Base-by-base conservation (phyloP, 1,140 invertebrate species). In the Atta colombica region DNA sequence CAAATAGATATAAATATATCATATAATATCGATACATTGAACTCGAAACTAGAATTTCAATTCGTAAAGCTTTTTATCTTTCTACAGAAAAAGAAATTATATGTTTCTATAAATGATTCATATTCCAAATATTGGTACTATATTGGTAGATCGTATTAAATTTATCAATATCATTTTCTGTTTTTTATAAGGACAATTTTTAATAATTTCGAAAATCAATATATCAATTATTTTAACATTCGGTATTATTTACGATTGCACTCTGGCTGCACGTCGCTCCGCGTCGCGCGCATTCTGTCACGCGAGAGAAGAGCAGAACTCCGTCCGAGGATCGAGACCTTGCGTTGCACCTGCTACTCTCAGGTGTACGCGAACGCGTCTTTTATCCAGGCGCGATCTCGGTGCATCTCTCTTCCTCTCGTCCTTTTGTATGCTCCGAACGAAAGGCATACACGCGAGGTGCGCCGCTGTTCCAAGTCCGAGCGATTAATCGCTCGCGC, bases 291-390 rank as follows among this genome's bases (percentile, higher is more conserved):
- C 58, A 78, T 45, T 45, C 49, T 75, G 61, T 60, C 68, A 71
- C 75, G 75, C 66, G 66, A 88, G 77, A 80, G 58, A 86, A 63
- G 69, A 77, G 61, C 80, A 85, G 77, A 65, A 80, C 28, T 80
- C 49, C 16, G 45, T 77, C 77, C 61, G 78, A 87, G 84, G 88
- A 90, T 69, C 88, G 69, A 90, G 88, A 90, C 88, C 88, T 92
- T 90, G 87, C 88, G 82, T 85, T 77, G 89, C 91, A 92, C 91
- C 91, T 92, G 91, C 91, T 92, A 84, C 91, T 92, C 91, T 92
- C 91, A 90, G 86, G 90, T 91, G 88, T 89, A 91, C 77, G 84
- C 77, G 77, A 68, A 72, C 85, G 85, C 86, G 87, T 78, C 89
- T 91, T 91, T 87, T 88, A 91, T 91, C 78, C 90, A 72, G 45